Percentiles rank a stretch among this genome's conserved stretches.
phyloP scores from a whole-genome alignment of 1,140 invertebrate genomes.

The Magallana gigas region DNA sequence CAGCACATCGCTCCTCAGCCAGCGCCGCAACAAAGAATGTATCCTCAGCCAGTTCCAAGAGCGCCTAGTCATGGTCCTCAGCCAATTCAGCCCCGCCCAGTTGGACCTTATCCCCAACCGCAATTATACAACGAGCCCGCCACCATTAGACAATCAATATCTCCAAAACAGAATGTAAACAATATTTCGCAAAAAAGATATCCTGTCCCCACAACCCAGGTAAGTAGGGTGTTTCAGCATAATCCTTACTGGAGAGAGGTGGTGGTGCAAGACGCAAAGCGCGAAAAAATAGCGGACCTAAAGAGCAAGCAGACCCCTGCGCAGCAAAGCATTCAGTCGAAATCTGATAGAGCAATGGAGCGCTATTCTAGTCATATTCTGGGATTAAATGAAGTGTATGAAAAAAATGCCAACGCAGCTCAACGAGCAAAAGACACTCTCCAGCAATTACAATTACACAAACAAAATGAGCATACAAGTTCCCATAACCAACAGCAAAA shows the following conservation, averaged over 20 bases:
- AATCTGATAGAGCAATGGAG: not conserved
- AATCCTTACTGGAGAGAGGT: constrained; percentile 6
- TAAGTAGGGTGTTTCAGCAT: constrained; percentile 15
- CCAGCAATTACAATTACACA: not conserved
- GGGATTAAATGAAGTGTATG: constrained; percentile 6
- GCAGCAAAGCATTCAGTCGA: constrained; percentile 31
- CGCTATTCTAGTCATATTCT: constrained; percentile 11
- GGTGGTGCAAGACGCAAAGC: constrained; percentile 14
- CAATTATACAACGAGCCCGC: constrained; percentile 13
- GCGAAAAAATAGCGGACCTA: constrained; percentile 25
- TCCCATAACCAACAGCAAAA: not conserved
- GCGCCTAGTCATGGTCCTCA: not conserved
- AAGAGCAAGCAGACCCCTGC: not conserved
- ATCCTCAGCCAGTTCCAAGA: constrained; percentile 7
- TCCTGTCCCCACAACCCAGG: not conserved
- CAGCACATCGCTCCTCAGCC: not conserved
- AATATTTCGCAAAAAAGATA: not conserved
- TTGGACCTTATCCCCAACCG: constrained; percentile 13
- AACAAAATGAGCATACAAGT: not conserved
- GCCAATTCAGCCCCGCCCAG: not conserved
- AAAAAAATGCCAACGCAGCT: not conserved
- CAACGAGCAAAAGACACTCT: not conserved
- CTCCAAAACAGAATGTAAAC: not conserved
- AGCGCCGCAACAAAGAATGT: not conserved
- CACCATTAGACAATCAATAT: not conserved